phyloP scores from a whole-genome alignment of 2,888 invertebrate species.

The Opisthograptis luteolata region DNA sequence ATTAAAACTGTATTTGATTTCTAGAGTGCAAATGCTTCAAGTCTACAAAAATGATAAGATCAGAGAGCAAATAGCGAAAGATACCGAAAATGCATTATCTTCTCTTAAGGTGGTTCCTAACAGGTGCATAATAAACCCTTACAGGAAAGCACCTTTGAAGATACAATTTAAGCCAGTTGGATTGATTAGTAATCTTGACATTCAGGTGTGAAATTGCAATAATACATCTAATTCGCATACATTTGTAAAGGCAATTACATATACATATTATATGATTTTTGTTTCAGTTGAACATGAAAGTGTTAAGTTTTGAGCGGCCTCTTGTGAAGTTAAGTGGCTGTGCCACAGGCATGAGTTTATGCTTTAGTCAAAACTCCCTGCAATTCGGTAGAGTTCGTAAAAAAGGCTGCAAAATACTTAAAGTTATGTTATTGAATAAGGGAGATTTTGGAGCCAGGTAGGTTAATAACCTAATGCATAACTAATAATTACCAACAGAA shows the following conservation, averaged over 20 bases:
- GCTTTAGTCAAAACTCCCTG: slow-evolving; percentile 70
- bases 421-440: slow-evolving; percentile 73
- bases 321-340: slow-evolving; percentile 70
- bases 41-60: slow-evolving; percentile 63
- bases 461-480: background rate
- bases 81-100: slow-evolving; percentile 67
- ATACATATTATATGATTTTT: slow-evolving; percentile 2
- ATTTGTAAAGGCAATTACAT: background rate
- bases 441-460: slow-evolving; percentile 77
- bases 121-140: slow-evolving; percentile 62
- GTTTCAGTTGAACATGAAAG: slow-evolving; percentile 72
- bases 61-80: slow-evolving; percentile 64
- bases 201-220: slow-evolving; percentile 58
- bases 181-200: slow-evolving; percentile 67
- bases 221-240: background rate
- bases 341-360: slow-evolving; percentile 73
- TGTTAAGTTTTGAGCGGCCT: slow-evolving; percentile 66
- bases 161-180: slow-evolving; percentile 77
- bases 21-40: slow-evolving; percentile 67
- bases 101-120: slow-evolving; percentile 72
- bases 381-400: slow-evolving; percentile 77
- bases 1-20: slow-evolving; percentile 19
- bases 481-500: too few species aligned
- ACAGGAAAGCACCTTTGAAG: slow-evolving; percentile 68
- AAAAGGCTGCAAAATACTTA: slow-evolving; percentile 70